phyloP scores from a whole-genome alignment of 2,113 vertebrate genomes.

The Opisthocomus hoazin region DNA sequence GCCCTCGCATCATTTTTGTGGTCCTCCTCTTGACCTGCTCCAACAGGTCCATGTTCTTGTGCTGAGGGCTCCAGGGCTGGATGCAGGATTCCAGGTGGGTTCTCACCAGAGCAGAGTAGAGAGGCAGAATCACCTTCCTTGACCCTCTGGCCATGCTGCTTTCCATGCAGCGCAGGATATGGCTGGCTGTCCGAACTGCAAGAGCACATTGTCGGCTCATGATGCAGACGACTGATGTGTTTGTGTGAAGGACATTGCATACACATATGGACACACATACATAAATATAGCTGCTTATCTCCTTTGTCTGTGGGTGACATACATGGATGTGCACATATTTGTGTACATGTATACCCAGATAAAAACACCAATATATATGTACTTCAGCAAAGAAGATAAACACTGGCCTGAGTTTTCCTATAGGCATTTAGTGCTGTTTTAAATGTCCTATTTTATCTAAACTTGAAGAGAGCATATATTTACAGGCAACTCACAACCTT shows the following conservation, averaged over 20 bases:
- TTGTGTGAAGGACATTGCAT: neutral
- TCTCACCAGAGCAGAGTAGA: too few species aligned
- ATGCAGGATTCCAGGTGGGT: too few species aligned
- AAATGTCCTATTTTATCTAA: neutral
- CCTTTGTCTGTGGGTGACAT: neutral
- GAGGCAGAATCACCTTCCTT: too few species aligned
- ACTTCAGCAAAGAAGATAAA: neutral
- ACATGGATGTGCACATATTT: accelerated
- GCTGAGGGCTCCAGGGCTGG: too few species aligned
- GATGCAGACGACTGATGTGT: neutral
- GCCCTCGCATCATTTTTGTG: too few species aligned
- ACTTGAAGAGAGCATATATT: neutral
- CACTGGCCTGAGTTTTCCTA: neutral
- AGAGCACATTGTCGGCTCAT: too few species aligned
- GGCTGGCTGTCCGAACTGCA: too few species aligned
- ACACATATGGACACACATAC: too few species aligned
- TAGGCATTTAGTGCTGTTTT: neutral
- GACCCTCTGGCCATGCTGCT: too few species aligned
- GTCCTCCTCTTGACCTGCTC: too few species aligned
- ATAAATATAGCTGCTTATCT: neutral
- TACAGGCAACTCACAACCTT: neutral
- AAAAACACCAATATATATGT: neutral
- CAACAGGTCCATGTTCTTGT: too few species aligned
- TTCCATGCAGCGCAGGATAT: too few species aligned
- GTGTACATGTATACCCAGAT: neutral